Evolutionary conservation across 2,797 vertebrate species (phyloP), one percentile per base, ranked within the genome.

Genomic region (Heterohyrax brucei): DNA sequence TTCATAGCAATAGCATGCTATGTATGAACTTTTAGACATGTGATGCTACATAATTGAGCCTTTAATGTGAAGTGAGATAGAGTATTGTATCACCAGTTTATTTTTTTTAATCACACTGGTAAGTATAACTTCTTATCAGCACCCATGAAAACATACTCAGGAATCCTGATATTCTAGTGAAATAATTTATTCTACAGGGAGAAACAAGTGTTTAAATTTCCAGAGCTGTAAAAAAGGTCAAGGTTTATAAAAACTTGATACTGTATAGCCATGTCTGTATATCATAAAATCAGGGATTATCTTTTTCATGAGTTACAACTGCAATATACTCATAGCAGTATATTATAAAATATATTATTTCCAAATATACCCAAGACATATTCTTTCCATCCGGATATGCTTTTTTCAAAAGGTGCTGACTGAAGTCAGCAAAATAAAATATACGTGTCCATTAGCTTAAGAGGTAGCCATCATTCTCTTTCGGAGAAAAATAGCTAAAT

Each of bases 201-300:
- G 33, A 73, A 81, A 59, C 5, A 93, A 79, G 90, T 94, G 93
- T 84, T 94, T 95, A 93, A 62, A 92, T 94, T 92, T 89, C 62
- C 16, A 87, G 62, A 95, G 39, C 30, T 84, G 13, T 80, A 80
- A 80, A 97, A 66, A 96, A 90, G 87, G 48, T 10, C 53, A 94
- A 95, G 84, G 19, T 76, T 93, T 80, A 59, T 89, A 96, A 83
- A 94, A 92, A 72, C 46, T 87, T 93, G n/a, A 77, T 83, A 93
- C 39, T 2, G 46, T 84, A 91, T 79, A 68, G 92, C 53, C 87
- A 30, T 73, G 33, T 90, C 53, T 70, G 1, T 64, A 33, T 70
- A 73, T 78, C 68, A 82, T 72, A 78, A 61, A 89, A 39, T 89
- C 72, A 76, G 18, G 89, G 77, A 90, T 9, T 28, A 46, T 2